Evolutionary conservation across 2,888 invertebrate species (phyloP), one percentile per base, ranked within the genome.

Genomic region (Lordiphosa andalusiaca): DNA sequence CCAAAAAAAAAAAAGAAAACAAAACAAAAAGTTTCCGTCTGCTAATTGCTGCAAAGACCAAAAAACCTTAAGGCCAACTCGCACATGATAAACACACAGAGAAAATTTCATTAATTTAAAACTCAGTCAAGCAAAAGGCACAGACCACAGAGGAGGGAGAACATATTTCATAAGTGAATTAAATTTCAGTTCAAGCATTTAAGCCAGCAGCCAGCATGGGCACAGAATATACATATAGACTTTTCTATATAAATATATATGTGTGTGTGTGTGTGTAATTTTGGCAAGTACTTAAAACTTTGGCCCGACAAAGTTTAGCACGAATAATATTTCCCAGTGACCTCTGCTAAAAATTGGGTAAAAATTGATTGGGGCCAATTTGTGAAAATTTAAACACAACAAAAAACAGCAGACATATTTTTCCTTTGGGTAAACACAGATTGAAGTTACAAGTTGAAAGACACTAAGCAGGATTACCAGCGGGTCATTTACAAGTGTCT

Each of bases 211-310:
- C 16, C 35, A 46, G 37, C 30, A 30, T 30, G 30, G 30, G 30
- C 30, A 30, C 30, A 30, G 30, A 30, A 23, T 23, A 44, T 44
- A 33, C 23, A 25, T 19, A 23, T 23, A 44, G 44, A 33, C 23
- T 42, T 19, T 19, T 4, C 3, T 19, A 2, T 19, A 19, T 19
- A 19, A n/a, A n/a, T 12, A 12, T 42, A 25, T 23, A 21, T 46
- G 35, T n/a, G n/a, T 19, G 35, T 35, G 25, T 19, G 19, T 33
- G 35, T 35, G 25, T 19, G 19, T 33, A 41, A 16, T 30, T 30
- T 40, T 10, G 58, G 56, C 67, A 48, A 53, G 38, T 37, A 56
- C 53, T 60, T 63, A 49, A 76, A 76, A 71, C 56, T 78, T 77
- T 70, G 46, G 65, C 52, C 58, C 61, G 21, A 33, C 35, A 47